These are phyloP conservation scores for Arctocebus calabarensis DNA, from an alignment of 2,797 vertebrate genomes.

Conservation along the genomic window DNA sequence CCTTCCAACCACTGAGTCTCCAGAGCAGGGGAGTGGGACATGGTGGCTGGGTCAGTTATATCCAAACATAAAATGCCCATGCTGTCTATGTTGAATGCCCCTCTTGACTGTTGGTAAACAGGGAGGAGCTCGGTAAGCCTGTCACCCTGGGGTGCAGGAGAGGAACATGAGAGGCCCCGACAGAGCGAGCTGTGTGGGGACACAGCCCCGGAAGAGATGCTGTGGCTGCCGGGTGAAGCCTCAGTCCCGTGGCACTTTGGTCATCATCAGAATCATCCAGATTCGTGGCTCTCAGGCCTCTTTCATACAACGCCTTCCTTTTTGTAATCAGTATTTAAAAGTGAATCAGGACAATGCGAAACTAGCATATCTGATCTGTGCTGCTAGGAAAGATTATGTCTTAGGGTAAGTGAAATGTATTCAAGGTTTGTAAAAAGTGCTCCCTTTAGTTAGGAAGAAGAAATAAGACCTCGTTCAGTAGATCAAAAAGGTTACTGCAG, in stretches of 20 bases:
- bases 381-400: background rate
- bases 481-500: too few species aligned
- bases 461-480: too few species aligned
- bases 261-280: background rate
- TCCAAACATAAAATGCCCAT: accelerated
- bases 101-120: background rate
- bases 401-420: background rate
- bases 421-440: background rate
- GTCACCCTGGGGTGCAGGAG: background rate
- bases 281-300: background rate
- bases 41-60: background rate
- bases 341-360: background rate
- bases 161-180: too few species aligned
- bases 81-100: accelerated
- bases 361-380: background rate
- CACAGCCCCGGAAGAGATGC: accelerated
- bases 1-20: background rate
- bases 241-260: background rate
- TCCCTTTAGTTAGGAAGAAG: background rate
- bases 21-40: background rate
- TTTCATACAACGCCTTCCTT: too few species aligned
- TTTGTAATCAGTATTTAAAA: background rate
- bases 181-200: accelerated
- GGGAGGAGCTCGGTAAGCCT: background rate
- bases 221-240: too few species aligned